Evolutionary conservation across 2,113 vertebrate species (phyloP).

Genomic region (Campylorhamphus procurvoides): DNA sequence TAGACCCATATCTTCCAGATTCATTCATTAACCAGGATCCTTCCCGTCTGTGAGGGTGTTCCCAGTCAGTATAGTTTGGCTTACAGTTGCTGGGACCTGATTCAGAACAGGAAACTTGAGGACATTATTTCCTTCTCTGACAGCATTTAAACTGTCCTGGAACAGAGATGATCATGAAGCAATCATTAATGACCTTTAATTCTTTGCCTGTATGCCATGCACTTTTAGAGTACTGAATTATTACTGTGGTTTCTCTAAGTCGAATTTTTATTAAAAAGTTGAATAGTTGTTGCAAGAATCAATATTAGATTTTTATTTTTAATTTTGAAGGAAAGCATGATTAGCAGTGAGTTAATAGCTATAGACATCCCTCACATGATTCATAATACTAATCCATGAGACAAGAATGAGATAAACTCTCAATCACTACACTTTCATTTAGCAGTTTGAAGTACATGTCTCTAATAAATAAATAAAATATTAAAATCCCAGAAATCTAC

Average conservation of each 20-base stretch:
- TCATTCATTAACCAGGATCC: slow-evolving; percentile 43
- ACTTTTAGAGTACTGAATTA: background rate
- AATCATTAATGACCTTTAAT: background rate
- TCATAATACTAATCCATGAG: background rate
- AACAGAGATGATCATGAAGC: background rate
- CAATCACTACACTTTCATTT: background rate
- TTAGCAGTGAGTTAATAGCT: background rate
- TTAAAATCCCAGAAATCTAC: background rate
- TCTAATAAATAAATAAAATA: no score
- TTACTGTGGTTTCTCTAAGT: background rate
- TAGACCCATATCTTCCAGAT: slow-evolving; percentile 30
- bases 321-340: background rate
- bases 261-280: background rate
- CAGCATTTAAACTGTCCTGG: background rate
- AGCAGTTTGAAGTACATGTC: background rate
- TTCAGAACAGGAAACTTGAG: slow-evolving; percentile 36
- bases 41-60: slow-evolving; percentile 58
- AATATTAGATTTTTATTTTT: background rate
- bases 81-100: slow-evolving; percentile 19
- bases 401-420: background rate
- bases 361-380: background rate
- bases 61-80: slow-evolving; percentile 32
- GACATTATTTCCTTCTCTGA: background rate
- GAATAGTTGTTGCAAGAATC: background rate
- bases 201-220: background rate